A percentile compares a stretch with the other conserved stretches of the same genome.
phyloP scores from a whole-genome alignment of 2,888 invertebrate genomes.

The Podotricha telesiphe region DNA sequence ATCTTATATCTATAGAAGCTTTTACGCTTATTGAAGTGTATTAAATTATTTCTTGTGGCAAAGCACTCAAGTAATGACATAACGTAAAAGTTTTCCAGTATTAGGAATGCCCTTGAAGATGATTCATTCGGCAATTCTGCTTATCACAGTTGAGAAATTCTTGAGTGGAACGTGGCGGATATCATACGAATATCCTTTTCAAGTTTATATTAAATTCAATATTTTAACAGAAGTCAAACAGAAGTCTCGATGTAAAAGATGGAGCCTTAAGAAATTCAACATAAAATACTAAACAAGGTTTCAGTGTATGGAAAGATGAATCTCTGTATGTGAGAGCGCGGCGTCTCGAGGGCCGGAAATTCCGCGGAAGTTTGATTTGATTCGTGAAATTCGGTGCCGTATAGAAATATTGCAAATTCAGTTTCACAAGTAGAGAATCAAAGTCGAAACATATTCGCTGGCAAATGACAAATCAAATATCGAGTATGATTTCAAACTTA shows the following conservation, averaged over 20 bases:
- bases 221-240: conserved; percentile 58
- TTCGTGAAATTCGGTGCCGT: conserved; percentile 63
- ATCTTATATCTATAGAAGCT: not conserved
- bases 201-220: conserved; percentile 58
- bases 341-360: conserved; percentile 58
- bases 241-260: conserved; percentile 50
- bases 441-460: conserved; percentile 12
- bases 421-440: conserved; percentile 45
- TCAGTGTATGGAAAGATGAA: conserved; percentile 65
- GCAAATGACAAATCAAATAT: conserved; percentile 21
- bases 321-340: conserved; percentile 64
- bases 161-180: conserved; percentile 56
- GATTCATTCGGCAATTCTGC: conserved; percentile 27
- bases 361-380: conserved; percentile 71
- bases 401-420: conserved; percentile 69
- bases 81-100: conserved; percentile 33
- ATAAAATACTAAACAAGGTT: conserved; percentile 75
- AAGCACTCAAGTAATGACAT: conserved; percentile 32
- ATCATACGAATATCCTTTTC: conserved; percentile 31
- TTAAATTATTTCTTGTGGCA: conserved; percentile 34
- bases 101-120: conserved; percentile 30
- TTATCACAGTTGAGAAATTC: conserved; percentile 53
- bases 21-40: conserved; percentile 33
- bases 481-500: not conserved
- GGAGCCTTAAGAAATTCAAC: conserved; percentile 59